Evolutionary conservation across 2,888 invertebrate genomes (phyloP), one percentile per base, ranked within the genome.

Genomic region (Ophion ventricosus): DNA sequence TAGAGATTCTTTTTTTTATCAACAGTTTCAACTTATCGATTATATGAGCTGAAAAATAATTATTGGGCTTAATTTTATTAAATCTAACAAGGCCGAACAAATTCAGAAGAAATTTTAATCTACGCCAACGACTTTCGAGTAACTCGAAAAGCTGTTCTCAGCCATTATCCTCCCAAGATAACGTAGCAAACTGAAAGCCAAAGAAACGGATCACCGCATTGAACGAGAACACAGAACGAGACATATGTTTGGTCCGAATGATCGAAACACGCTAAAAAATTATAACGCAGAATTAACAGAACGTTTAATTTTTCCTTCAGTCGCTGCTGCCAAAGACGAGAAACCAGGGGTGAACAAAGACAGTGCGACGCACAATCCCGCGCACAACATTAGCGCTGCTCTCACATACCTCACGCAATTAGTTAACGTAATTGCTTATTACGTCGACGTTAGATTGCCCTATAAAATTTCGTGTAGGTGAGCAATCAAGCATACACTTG

Each of bases 391-490:
- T 87, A 95, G 95, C 92, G 98, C 96, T 86, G 98, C 97, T 75
- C 95, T 98, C 63, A 96, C 97, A 61, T 97, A 98, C 92, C 96
- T 97, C 59, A 96, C 98, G 80, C 98, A 98, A 94, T 94, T 98
- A 88, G 95, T 97, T 66, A 96, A 96, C 91, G 94, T 98, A 87
- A 94, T 98, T 87, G 97, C 98, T 70, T 97, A 96, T 94, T 97
- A 97, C 92, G 94, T 98, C 85, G 97, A 98, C 94, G 95, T 97
- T 76, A 95, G 96, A 87, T 94, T 98, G 91, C 98, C 98, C 56
- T 96, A 96, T 88, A 96, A 96, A 93, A 93, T 96, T 89, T 94
- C 95, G 76, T 96, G 96, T 91, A 95, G 96, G 96, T 96, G 91
- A 89, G 59, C 11, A 17, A 49, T 49, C 49, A 14, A 11, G 40